Evolutionary conservation across 2,888 invertebrate genomes (phyloP), one percentile per base, ranked within the genome.

Genomic region (Hedychridium roseum): DNA sequence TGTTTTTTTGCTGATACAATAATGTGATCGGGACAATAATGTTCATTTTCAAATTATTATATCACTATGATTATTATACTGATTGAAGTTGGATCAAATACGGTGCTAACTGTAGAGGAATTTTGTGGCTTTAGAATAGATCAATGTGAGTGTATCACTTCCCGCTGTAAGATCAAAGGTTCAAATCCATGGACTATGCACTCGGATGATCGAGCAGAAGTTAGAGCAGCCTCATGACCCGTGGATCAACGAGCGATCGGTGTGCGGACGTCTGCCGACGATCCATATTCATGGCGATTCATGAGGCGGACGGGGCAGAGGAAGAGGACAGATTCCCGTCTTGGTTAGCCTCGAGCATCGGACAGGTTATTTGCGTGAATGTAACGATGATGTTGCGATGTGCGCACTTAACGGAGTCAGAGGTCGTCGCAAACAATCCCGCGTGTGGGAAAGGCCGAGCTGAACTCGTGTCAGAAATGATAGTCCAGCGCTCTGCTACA

Each of bases 401-500:
- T 64, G 64, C 66, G 64, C 66, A 57, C 57, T 53, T 65, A 69
- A 62, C 54, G 55, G 64, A 69, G 73, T 75, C 75, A 69, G 43
- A 72, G 78, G 76, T 77, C 76, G 70, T 57, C 57, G 72, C 70
- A 66, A 78, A 78, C 75, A 78, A 78, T 78, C 65, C 71, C 54
- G 53, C 56, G 69, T 72, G 77, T 78, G 77, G 77, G 78, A 78
- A 76, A 71, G 65, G 66, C 63, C 68, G 55, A 44, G 48, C 36
- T 57, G 53, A 57, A 61, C 58, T 54, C 50, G 43, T 53, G 50
- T 45, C 52, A 50, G 54, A 54, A 57, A 63, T 39, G 57, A 43
- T 54, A 39, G 36, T 32, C 38, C 37, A 17, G 37, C 18, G 32
- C 28, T 23, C n/a, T 26, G 26, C 39, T 30, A 31, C 17, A 36